Evolutionary conservation across 2,888 invertebrate genomes (phyloP).

Genomic region (Tineola bisselliella): DNA sequence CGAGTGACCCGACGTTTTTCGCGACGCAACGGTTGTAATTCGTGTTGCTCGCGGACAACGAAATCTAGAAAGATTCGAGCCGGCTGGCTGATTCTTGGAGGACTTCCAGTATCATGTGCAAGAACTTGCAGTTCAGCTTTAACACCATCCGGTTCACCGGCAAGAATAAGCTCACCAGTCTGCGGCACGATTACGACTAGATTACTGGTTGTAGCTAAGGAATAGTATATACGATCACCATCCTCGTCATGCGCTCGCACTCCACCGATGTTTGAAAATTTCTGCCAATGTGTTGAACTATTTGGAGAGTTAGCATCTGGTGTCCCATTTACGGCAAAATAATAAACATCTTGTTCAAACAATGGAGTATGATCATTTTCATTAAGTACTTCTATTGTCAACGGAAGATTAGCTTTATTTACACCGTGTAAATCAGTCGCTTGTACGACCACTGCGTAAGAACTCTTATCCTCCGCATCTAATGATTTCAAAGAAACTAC

Average conservation of each 20-base stretch:
- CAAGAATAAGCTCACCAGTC: slow-evolving; percentile 88
- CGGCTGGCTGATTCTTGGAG: slow-evolving; percentile 76
- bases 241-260: slow-evolving; percentile 90
- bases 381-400: slow-evolving; percentile 80
- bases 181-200: slow-evolving; percentile 91
- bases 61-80: slow-evolving; percentile 83
- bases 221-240: slow-evolving; percentile 91
- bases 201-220: slow-evolving; percentile 81
- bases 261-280: slow-evolving; percentile 85
- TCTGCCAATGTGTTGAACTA: slow-evolving; percentile 73
- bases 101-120: slow-evolving; percentile 83
- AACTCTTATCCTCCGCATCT: slow-evolving; percentile 79
- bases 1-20: slow-evolving; percentile 84
- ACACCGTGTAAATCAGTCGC: slow-evolving; percentile 83
- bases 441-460: slow-evolving; percentile 80
- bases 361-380: slow-evolving; percentile 93
- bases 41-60: slow-evolving; percentile 65
- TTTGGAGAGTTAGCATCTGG: slow-evolving; percentile 68
- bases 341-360: slow-evolving; percentile 81
- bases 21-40: slow-evolving; percentile 72
- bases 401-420: slow-evolving; percentile 82
- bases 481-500: slow-evolving; percentile 79
- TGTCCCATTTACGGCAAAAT: slow-evolving; percentile 78
- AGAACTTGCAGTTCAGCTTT: slow-evolving; percentile 78
- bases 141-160: slow-evolving; percentile 77